Conservation (phyloP, 2,888 invertebrate species). For the Onchidella celtica region DNA sequence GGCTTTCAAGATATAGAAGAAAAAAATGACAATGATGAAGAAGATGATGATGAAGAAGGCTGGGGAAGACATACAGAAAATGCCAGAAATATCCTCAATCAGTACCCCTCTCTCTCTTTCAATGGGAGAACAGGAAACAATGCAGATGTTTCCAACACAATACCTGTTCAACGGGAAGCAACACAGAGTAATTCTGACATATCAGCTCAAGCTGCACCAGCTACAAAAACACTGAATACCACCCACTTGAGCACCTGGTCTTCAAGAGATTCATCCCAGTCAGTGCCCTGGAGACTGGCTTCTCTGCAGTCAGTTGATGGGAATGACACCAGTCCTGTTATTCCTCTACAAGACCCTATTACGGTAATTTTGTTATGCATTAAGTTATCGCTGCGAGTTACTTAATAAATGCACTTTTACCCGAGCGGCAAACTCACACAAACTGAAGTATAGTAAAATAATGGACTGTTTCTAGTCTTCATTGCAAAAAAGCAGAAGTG, state of each 20-base stretch:
- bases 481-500: too few species aligned
- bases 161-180: neutral
- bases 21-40: neutral
- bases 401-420: too few species aligned
- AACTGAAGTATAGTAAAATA: too few species aligned
- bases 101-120: neutral
- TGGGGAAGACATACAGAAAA: neutral
- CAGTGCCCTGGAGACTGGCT: neutral
- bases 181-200: neutral
- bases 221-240: neutral
- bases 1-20: too few species aligned
- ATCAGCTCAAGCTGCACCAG: neutral
- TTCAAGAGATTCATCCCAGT: neutral
- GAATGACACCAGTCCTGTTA: conserved; percentile 56
- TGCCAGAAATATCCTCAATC: neutral
- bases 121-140: neutral
- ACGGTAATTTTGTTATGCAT: too few species aligned
- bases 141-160: neutral
- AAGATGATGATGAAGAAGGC: conserved; percentile 8
- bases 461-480: too few species aligned
- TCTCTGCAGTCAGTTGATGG: conserved; percentile 33
- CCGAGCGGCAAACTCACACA: too few species aligned
- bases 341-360: conserved; percentile 56
- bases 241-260: neutral
- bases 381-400: too few species aligned